phyloP scores from a whole-genome alignment of 1,140 invertebrate genomes.

The Elymnias hypermnestra region DNA sequence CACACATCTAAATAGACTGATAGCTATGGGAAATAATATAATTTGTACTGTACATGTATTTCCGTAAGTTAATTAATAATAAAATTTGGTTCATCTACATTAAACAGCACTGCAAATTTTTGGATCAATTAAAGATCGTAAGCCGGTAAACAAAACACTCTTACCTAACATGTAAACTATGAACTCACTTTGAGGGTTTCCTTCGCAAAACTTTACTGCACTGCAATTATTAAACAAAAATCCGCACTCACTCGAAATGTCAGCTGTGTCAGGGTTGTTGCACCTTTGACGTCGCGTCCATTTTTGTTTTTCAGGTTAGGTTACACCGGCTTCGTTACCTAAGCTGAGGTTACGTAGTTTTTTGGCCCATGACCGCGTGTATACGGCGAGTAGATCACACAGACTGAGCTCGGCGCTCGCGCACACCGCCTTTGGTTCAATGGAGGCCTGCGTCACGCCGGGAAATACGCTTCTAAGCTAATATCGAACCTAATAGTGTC shows the following conservation, averaged over 20 bases:
- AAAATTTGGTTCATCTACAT: no score
- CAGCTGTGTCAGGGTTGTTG: slow-evolving; percentile 44
- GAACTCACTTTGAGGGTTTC: slow-evolving; percentile 13
- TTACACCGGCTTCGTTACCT: slow-evolving; percentile 30
- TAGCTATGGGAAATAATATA: no score
- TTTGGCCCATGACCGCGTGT: slow-evolving; percentile 62
- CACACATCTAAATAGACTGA: no score
- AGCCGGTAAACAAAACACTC: background rate
- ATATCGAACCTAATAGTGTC: slow-evolving; percentile 49
- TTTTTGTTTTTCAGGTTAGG: slow-evolving; percentile 53
- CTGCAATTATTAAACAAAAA: slow-evolving; percentile 51
- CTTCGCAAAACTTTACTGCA: slow-evolving; percentile 26
- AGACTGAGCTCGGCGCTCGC: slow-evolving; percentile 55
- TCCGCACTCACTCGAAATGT: slow-evolving; percentile 60
- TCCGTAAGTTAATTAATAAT: no score
- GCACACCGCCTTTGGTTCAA: slow-evolving; percentile 53
- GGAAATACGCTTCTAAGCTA: slow-evolving; percentile 64
- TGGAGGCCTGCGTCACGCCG: slow-evolving; percentile 59
- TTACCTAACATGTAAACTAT: slow-evolving; percentile 1
- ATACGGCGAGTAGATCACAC: slow-evolving; percentile 64
- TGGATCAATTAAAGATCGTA: no score
- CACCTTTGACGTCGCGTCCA: slow-evolving; percentile 46
- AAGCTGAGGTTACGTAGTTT: slow-evolving; percentile 29
- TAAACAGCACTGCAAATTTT: no score
- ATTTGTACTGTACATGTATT: no score